These are phyloP conservation scores for Eulemur coronatus DNA, from an alignment of 2,797 vertebrate genomes.

Conservation along the genomic window DNA sequence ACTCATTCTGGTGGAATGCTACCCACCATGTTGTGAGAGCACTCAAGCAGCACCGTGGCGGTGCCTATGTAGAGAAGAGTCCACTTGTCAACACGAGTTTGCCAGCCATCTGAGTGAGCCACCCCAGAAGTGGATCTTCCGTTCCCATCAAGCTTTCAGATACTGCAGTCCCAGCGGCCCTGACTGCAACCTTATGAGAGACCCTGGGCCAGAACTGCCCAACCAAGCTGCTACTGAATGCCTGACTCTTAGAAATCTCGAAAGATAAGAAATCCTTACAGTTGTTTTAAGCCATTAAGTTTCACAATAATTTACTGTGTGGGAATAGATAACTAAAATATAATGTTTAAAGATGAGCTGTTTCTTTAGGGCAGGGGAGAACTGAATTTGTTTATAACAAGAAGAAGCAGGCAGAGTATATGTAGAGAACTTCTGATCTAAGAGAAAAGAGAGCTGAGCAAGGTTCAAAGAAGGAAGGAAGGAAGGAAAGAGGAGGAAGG, in stretches of 20 bases:
- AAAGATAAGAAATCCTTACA: not conserved
- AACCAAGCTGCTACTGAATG: not conserved
- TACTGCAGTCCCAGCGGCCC: not conserved
- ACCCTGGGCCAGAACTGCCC: not conserved
- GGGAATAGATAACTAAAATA: not conserved
- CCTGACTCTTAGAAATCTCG: not conserved
- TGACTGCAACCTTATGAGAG: not conserved
- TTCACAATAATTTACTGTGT: not conserved
- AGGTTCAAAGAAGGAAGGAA: not conserved
- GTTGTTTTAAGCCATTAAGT: not conserved
- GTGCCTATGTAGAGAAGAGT: not conserved
- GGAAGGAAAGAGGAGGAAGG: no score
- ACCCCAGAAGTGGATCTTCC: no score
- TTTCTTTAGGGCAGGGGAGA: not conserved
- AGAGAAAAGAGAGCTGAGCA: not conserved
- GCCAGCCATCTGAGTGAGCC: not conserved
- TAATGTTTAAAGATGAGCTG: not conserved
- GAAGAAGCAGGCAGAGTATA: no score
- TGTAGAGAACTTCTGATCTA: not conserved
- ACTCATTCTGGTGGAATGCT: no score
- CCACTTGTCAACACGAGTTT: not conserved
- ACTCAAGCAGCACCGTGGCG: not conserved
- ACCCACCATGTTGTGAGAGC: not conserved
- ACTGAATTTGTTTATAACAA: not conserved
- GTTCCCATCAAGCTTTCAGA: not conserved